phyloP scores from a whole-genome alignment of 2,797 vertebrate genomes.

The Darevskia nairensis region DNA sequence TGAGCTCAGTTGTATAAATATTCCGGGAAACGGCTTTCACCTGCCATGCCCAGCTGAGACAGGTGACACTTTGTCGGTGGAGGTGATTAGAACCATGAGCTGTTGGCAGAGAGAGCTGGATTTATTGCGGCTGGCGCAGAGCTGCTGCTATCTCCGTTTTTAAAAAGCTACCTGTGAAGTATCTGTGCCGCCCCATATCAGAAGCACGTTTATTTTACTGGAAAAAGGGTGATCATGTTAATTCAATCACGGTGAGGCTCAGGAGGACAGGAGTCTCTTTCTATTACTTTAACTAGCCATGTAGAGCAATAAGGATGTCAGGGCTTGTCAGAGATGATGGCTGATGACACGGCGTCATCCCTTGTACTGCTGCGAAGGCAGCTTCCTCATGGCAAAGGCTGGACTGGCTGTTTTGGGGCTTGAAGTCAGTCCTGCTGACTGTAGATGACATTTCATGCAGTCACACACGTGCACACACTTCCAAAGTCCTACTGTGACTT shows the following conservation, averaged over 20 bases:
- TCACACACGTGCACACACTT: accelerated
- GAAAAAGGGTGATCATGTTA: slow-evolving; percentile 50
- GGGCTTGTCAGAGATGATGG: slow-evolving; percentile 50
- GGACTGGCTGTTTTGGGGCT: accelerated
- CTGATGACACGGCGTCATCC: slow-evolving; percentile 20
- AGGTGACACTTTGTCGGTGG: too few relatives aligned
- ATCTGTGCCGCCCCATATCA: slow-evolving; percentile 1
- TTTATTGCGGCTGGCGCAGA: neutral
- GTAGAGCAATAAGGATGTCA: slow-evolving; percentile 53
- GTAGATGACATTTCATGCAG: too few relatives aligned
- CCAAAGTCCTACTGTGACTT: accelerated
- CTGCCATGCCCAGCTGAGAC: accelerated
- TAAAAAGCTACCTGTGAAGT: neutral
- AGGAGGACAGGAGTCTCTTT: slow-evolving; percentile 43
- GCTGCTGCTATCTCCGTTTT: neutral
- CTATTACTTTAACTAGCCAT: slow-evolving; percentile 54
- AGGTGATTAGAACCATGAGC: too few relatives aligned
- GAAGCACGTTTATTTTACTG: slow-evolving; percentile 30
- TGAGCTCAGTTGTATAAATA: too few relatives aligned
- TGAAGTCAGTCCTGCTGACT: too few relatives aligned
- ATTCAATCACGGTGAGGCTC: slow-evolving; percentile 37
- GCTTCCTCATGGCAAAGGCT: neutral
- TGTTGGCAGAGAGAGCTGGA: neutral
- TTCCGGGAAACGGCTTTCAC: accelerated
- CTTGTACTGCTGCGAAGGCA: accelerated